phyloP scores from a whole-genome alignment of 2,888 invertebrate species.

The Prosapia bicincta region DNA sequence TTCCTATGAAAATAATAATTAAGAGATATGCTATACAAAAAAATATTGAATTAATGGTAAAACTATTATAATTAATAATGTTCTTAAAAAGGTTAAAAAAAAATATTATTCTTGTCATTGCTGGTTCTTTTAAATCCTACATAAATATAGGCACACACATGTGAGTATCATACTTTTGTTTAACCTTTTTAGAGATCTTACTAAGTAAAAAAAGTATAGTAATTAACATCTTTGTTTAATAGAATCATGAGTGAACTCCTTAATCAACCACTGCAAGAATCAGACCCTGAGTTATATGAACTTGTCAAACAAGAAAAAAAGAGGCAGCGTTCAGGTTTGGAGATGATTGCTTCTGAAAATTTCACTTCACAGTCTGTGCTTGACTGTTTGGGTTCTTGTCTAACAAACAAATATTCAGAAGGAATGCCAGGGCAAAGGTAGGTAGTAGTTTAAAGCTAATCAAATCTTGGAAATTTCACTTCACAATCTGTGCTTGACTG shows the following conservation, averaged over 20 bases:
- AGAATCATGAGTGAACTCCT: conserved; percentile 27
- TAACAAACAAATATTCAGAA: conserved; percentile 95
- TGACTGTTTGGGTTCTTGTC: conserved; percentile 84
- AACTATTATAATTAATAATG: too few species aligned
- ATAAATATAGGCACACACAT: too few species aligned
- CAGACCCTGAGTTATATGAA: conserved; percentile 81
- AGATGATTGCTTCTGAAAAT: conserved; percentile 97
- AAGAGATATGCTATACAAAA: too few species aligned
- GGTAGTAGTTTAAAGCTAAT: too few species aligned
- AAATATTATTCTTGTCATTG: too few species aligned
- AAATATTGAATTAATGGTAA: too few species aligned
- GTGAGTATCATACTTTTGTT: neutral
- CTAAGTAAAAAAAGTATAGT: neutral
- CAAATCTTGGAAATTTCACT: conserved; percentile 95
- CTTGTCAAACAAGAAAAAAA: conserved; percentile 82
- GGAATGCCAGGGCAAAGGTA: conserved; percentile 89
- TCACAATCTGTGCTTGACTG: conserved; percentile 87
- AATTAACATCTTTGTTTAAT: neutral
- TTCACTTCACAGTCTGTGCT: conserved; percentile 89
- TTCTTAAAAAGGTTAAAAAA: too few species aligned
- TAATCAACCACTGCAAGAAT: conserved; percentile 52
- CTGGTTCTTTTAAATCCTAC: too few species aligned
- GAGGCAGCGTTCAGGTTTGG: conserved; percentile 80
- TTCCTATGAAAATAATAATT: too few species aligned
- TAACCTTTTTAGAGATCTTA: neutral